These are phyloP conservation scores for Cyrtonyx montezumae DNA, from an alignment of 2,113 vertebrate genomes.

Conservation along the genomic window DNA sequence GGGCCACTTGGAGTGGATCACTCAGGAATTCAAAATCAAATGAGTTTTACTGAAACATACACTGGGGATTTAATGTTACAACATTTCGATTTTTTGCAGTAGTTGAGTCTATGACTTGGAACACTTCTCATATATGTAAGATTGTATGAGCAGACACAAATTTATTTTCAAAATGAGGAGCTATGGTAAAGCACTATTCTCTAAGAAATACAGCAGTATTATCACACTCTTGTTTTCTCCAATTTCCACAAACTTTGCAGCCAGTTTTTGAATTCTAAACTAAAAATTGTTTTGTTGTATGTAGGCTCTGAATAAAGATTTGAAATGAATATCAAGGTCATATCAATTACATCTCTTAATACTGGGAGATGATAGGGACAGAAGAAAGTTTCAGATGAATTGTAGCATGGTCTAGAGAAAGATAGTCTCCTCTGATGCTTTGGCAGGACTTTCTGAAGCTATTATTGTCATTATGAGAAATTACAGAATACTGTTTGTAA, in stretches of 20 bases:
- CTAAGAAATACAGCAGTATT: neutral
- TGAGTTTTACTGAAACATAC: neutral
- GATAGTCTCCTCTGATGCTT: neutral
- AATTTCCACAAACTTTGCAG: neutral
- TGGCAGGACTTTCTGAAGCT: neutral
- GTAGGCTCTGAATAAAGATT: neutral
- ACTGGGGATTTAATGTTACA: neutral
- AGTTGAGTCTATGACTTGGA: neutral
- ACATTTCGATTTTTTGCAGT: neutral
- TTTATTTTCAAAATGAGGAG: neutral
- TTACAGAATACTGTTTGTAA: neutral
- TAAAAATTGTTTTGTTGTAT: neutral
- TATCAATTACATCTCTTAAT: neutral
- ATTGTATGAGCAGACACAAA: neutral
- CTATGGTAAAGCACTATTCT: neutral
- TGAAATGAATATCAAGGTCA: neutral
- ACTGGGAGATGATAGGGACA: rapidly evolving
- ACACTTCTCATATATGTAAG: neutral
- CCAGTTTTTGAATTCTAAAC: neutral
- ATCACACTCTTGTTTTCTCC: neutral
- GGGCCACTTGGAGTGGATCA: neutral
- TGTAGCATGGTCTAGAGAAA: neutral
- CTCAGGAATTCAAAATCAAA: neutral
- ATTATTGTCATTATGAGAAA: neutral
- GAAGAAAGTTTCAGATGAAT: neutral